Conservation (phyloP, 2,113 vertebrate genomes). For the Platysternon megacephalum region DNA sequence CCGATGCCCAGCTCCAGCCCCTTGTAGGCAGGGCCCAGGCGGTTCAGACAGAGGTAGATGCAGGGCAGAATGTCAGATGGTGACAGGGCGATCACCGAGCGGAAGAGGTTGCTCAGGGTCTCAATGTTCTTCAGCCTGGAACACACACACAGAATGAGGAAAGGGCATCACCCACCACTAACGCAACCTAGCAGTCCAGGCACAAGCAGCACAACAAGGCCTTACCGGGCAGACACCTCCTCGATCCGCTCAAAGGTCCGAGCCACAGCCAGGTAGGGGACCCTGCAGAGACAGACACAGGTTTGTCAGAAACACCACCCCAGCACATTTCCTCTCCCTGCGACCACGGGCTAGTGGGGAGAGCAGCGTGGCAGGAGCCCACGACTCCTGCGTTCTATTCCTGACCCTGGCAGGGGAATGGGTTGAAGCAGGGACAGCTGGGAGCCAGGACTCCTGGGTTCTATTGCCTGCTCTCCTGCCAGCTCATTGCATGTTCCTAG, state of each 20-base stretch:
- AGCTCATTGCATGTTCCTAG: not conserved
- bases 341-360: not conserved
- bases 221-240: constrained; percentile 89
- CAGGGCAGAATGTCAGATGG: constrained; percentile 86
- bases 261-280: constrained; percentile 91
- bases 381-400: not conserved
- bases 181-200: fast-evolving
- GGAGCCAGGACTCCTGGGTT: not conserved
- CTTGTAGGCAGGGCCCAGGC: constrained; percentile 88
- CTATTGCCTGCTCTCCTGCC: not conserved
- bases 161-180: fast-evolving
- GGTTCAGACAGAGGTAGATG: constrained; percentile 90
- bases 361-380: not conserved
- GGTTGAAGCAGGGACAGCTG: not conserved
- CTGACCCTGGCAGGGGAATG: not conserved
- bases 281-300: constrained; percentile 70
- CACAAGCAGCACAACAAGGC: not conserved
- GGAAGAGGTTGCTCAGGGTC: constrained; percentile 89
- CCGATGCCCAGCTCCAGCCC: constrained; percentile 89
- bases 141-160: not conserved
- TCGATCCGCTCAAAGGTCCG: constrained; percentile 93
- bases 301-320: not conserved
- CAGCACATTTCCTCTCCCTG: no score
- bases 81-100: constrained; percentile 84
- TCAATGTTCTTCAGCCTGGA: constrained; percentile 90